Percentiles rank a stretch among this genome's conserved stretches.
Evolutionary conservation across 2,113 vertebrate species (phyloP).

Genomic region (Physeter macrocephalus): DNA sequence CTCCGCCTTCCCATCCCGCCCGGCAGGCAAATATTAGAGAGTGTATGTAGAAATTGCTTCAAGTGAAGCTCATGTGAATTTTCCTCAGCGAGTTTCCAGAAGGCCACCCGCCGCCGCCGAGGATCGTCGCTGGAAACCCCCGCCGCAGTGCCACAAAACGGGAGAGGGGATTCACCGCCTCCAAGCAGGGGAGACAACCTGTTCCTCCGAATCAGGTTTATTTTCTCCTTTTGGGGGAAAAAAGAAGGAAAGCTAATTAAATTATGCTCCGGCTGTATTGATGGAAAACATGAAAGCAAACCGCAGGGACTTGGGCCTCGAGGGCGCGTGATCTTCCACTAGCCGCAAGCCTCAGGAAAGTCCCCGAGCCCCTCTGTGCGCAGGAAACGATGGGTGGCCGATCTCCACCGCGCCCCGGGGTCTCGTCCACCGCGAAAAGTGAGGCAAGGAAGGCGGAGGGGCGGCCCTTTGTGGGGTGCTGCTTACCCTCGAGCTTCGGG

Average conservation of each 20-base stretch:
- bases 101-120: neutral
- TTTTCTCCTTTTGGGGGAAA: neutral
- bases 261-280: neutral
- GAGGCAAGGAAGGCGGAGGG: neutral
- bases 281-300: neutral
- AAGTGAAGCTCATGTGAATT: neutral
- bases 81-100: neutral
- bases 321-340: neutral
- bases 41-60: neutral
- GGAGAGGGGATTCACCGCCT: neutral
- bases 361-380: too few species aligned
- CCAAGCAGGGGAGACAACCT: too few species aligned
- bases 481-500: neutral
- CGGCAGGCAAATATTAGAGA: neutral
- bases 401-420: rapidly evolving
- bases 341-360: neutral
- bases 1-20: neutral
- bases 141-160: neutral
- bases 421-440: neutral
- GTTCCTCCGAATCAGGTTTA: neutral
- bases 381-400: neutral
- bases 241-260: neutral
- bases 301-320: neutral
- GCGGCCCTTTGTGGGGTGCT: neutral
- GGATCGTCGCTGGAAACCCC: neutral